Evolutionary conservation across 92 coral and sea anemone genomes (phyloP), one percentile per base, ranked within the genome.

Genomic region (Siderastrea siderea): DNA sequence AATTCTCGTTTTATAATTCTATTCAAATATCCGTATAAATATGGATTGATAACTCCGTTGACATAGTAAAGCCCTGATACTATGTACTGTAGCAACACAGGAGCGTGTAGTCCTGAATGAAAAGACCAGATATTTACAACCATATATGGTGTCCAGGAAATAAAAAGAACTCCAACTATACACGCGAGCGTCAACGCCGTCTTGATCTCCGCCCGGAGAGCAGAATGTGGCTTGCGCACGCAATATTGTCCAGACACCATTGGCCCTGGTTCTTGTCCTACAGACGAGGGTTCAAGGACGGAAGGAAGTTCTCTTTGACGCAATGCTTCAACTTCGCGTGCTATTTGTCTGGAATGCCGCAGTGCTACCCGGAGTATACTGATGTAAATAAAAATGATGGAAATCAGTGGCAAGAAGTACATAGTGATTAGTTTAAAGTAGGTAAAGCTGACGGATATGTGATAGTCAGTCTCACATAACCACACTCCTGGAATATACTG

Each of bases 141-240:
- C 83, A 86, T 83, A 17, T 89, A 93, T 0, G 98, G 98, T n/a
- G 95, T 88, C 98, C 98, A 95, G 7, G 94, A 86, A 12, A 95
- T 26, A 79, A 95, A 93, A 3, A 95, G 59, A 16, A 90, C 93
- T 14, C 98, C 98, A 9, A 93, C 98, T 58, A 95, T 94, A n/a
- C 89, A 78, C 6, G 95, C 94, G 14, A 95, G 71, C 0, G 91
- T 79, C 8, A 95, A 47, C 3, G 98, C 95, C 1, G 98, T 83
- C 77, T 88, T 95, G 5, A 95, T 89, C n/a, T 95, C 98, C 5
- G 96, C 85, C 54, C 90, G 92, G 1, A 93, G 48, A 12, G 93
- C 87, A 4, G 98, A 95, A 66, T 95, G 98, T 1, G 98, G 98
- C 47, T 95, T 95, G 79, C 98, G 87, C 48, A 95, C 84, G 64